phyloP scores from a whole-genome alignment of 2,113 vertebrate species.

The Anser cygnoides region DNA sequence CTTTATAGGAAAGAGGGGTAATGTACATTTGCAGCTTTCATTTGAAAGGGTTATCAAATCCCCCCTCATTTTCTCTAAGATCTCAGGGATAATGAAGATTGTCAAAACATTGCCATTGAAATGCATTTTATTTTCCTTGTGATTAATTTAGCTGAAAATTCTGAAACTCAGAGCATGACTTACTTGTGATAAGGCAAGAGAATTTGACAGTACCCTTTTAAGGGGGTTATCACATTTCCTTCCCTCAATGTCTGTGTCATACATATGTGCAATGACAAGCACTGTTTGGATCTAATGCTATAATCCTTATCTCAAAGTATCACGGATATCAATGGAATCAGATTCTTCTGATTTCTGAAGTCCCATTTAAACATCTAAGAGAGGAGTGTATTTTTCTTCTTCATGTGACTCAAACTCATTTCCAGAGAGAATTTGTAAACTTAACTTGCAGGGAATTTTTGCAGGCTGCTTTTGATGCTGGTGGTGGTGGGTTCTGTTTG shows the following conservation, averaged over 20 bases:
- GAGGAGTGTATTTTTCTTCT: neutral
- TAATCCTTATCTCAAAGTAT: neutral
- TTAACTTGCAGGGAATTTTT: neutral
- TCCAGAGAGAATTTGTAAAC: neutral
- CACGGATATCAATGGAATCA: neutral
- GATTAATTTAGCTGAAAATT: neutral
- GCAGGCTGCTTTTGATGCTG: neutral
- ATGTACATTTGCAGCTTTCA: neutral
- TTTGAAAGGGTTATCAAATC: neutral
- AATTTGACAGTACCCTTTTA: neutral
- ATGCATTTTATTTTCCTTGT: neutral
- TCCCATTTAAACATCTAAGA: neutral
- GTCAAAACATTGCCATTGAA: neutral
- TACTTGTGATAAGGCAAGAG: neutral
- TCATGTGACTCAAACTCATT: neutral
- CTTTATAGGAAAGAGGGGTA: neutral
- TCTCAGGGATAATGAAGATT: neutral
- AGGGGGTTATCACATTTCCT: neutral
- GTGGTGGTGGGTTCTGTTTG: neutral
- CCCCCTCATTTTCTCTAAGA: neutral
- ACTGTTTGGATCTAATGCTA: neutral
- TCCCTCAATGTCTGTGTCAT: fast-evolving
- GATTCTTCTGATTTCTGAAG: neutral
- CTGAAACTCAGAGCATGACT: neutral
- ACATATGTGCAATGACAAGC: neutral